Evolutionary conservation across 2,797 vertebrate genomes (phyloP).

Genomic region (Tangara arthus): DNA sequence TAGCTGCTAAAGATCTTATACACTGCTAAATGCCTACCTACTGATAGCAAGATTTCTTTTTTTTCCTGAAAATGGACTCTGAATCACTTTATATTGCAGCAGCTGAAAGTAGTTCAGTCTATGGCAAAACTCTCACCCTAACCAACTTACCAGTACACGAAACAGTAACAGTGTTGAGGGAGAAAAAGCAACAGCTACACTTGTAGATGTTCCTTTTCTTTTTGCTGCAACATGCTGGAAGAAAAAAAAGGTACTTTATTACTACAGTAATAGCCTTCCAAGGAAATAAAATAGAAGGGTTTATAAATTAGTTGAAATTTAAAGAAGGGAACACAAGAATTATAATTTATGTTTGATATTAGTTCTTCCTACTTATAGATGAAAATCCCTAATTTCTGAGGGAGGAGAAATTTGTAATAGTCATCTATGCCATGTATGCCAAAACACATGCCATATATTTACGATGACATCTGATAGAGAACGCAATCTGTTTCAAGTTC

Average conservation of each 20-base stretch:
- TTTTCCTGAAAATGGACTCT: not conserved
- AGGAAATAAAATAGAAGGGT: not conserved
- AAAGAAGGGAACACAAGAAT: not conserved
- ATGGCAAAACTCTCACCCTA: not conserved
- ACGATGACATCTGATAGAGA: not conserved
- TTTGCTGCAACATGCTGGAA: constrained; percentile 79
- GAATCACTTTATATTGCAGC: not conserved
- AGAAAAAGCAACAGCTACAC: constrained; percentile 75
- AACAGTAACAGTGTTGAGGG: constrained; percentile 78
- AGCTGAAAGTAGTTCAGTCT: not conserved
- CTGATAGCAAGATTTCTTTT: not conserved
- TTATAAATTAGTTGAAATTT: not conserved
- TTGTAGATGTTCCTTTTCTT: constrained; percentile 78
- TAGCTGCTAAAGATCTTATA: not conserved
- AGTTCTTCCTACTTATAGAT: not conserved
- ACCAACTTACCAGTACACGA: constrained; percentile 74
- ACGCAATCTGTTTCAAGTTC: not conserved
- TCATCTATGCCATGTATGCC: not conserved
- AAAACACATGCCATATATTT: not conserved
- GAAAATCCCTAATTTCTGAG: not conserved
- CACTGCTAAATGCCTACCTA: not conserved
- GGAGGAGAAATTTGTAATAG: not conserved
- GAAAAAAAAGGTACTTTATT: constrained; percentile 1
- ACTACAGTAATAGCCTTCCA: not conserved
- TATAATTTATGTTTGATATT: not conserved